A percentile compares a stretch with the other conserved stretches of the same genome.
phyloP scores from a whole-genome alignment of 53 echinoderm and acorn worm genomes.

The Antedon mediterranea region DNA sequence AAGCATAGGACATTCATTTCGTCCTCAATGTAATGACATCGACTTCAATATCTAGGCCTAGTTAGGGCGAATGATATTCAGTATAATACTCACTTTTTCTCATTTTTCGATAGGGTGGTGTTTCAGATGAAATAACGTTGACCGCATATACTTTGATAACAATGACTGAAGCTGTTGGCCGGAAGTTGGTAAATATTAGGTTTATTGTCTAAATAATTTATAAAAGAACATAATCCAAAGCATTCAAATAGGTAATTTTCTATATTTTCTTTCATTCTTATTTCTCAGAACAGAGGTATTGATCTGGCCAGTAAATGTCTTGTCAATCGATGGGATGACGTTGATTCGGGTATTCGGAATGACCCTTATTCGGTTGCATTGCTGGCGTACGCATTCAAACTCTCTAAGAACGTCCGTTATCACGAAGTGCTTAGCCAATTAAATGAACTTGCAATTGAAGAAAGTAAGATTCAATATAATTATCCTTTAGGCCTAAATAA shows the following conservation, averaged over 20 bases:
- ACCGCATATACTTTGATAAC: conserved; percentile 61
- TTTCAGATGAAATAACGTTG: conserved; percentile 46
- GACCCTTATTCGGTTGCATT: neutral
- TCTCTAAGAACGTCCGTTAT: neutral
- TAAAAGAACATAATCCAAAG: no score
- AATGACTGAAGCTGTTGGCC: conserved; percentile 41
- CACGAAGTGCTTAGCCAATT: neutral
- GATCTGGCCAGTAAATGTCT: neutral
- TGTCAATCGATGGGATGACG: neutral
- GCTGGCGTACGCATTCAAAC: neutral
- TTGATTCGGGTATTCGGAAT: neutral
- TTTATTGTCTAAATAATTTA: neutral
- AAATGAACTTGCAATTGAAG: neutral
- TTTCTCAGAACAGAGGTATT: neutral
- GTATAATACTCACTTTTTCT: no score
- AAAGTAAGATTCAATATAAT: neutral
- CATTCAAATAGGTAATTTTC: no score
- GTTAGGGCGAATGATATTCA: no score
- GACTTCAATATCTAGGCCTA: no score
- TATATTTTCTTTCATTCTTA: neutral
- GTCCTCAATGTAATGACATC: no score
- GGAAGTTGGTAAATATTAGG: conserved; percentile 23
- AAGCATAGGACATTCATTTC: no score
- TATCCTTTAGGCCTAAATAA: no score
- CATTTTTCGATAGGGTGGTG: conserved; percentile 40